Conservation (phyloP, 2,797 vertebrate species). For the Lerista edwardsae region DNA sequence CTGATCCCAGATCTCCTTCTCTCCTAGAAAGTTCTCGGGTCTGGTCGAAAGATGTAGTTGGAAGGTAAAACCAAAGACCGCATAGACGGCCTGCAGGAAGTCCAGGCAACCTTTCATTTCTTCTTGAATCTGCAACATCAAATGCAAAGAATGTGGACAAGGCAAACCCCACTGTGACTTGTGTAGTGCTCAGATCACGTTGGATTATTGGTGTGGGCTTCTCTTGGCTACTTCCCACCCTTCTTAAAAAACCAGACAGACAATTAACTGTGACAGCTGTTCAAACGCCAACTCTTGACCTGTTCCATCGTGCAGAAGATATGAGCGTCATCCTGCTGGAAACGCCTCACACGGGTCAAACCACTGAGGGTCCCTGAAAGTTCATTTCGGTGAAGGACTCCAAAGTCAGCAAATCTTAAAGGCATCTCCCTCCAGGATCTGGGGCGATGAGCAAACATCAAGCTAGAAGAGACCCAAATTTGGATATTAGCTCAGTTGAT, state of each 20-base stretch:
- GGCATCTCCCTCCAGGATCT: constrained; percentile 96
- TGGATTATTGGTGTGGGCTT: not conserved
- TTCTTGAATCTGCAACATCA: constrained; percentile 85
- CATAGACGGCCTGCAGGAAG: constrained; percentile 90
- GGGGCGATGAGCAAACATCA: constrained; percentile 93
- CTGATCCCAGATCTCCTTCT: constrained; percentile 86
- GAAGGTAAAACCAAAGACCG: constrained; percentile 92
- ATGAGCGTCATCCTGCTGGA: constrained; percentile 98
- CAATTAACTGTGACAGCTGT: not conserved
- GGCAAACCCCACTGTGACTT: not conserved
- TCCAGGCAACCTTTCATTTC: constrained; percentile 93
- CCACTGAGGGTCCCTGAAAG: constrained; percentile 89
- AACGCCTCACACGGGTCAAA: constrained; percentile 90
- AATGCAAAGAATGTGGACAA: not conserved
- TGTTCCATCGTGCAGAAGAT: constrained; percentile 95
- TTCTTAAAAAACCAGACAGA: not conserved
- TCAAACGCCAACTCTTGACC: constrained; percentile 72
- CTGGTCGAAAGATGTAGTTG: constrained; percentile 92
- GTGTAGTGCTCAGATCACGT: not conserved
- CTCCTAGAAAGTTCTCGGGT: constrained; percentile 90
- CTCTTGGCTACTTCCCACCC: not conserved
- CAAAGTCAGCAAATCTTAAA: constrained; percentile 92
- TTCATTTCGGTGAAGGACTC: constrained; percentile 94
- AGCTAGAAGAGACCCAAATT: constrained; percentile 68
- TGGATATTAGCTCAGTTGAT: not conserved